A percentile compares a stretch with the other conserved stretches of the same genome.
Evolutionary conservation across 2,113 vertebrate genomes (phyloP).

Genomic region (Enhydra lutris): DNA sequence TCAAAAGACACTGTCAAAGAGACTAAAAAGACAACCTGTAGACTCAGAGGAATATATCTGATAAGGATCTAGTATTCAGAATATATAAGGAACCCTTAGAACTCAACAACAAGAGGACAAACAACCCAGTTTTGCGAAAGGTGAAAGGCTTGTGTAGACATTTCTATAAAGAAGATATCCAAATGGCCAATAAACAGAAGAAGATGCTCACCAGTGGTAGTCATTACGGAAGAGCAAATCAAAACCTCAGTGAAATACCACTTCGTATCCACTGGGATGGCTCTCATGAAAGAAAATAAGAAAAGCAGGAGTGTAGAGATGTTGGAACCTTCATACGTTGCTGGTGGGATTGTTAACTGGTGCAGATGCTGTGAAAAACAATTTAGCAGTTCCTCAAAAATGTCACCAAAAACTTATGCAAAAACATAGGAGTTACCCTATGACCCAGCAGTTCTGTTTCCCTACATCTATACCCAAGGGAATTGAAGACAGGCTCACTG

Average conservation of each 20-base stretch:
- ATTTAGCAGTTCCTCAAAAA: background rate
- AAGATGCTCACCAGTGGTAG: background rate
- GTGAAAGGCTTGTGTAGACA: background rate
- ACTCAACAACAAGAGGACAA: background rate
- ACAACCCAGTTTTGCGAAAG: background rate
- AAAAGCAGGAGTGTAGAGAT: background rate
- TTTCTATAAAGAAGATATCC: background rate
- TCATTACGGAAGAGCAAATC: background rate
- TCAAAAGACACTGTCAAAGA: background rate
- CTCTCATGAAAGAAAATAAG: background rate
- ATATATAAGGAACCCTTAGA: background rate
- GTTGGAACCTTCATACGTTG: background rate
- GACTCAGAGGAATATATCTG: background rate
- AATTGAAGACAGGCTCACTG: background rate
- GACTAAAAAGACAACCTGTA: background rate
- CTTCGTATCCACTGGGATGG: background rate
- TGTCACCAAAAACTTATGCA: background rate
- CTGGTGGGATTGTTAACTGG: background rate
- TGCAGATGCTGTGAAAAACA: background rate
- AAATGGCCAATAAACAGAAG: background rate
- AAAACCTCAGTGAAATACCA: background rate
- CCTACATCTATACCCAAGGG: background rate
- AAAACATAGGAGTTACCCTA: background rate
- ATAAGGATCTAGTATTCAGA: background rate
- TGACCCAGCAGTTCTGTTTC: background rate